Evolutionary conservation across 2,888 invertebrate species (phyloP).

Genomic region (Poecilobothrus nobilitatus): DNA sequence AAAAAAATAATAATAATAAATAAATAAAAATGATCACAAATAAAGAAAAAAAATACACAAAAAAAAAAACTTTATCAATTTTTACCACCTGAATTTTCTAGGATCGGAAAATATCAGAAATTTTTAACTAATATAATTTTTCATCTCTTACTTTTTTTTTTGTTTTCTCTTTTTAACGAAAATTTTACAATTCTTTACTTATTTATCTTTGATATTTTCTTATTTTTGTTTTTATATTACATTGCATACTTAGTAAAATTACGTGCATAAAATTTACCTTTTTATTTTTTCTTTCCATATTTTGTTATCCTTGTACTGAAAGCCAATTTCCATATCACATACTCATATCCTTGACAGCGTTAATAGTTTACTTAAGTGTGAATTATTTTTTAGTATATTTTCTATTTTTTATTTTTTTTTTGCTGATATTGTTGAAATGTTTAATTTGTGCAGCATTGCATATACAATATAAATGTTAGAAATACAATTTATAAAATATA

Average conservation of each 20-base stretch:
- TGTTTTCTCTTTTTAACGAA: neutral
- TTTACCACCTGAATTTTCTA: neutral
- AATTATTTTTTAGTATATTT: neutral
- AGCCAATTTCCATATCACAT: neutral
- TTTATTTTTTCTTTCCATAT: no score
- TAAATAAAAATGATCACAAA: neutral
- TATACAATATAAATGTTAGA: no score
- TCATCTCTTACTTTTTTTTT: neutral
- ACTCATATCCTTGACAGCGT: neutral
- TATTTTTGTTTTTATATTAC: neutral
- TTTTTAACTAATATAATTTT: neutral
- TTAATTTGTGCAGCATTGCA: no score
- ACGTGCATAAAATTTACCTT: no score
- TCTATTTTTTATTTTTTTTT: no score
- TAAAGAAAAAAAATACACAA: no score
- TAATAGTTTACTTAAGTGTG: neutral
- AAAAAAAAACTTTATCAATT: neutral
- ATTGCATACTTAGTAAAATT: no score
- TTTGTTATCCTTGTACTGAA: neutral
- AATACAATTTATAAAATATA: no score
- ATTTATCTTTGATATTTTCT: neutral
- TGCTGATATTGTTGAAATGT: no score
- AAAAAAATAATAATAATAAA: neutral
- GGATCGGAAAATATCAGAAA: neutral
- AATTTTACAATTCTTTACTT: neutral